A percentile compares a stretch with the other conserved stretches of the same genome.
Evolutionary conservation across 2,113 vertebrate genomes (phyloP).

Genomic region (Nannobrachium achirus): DNA sequence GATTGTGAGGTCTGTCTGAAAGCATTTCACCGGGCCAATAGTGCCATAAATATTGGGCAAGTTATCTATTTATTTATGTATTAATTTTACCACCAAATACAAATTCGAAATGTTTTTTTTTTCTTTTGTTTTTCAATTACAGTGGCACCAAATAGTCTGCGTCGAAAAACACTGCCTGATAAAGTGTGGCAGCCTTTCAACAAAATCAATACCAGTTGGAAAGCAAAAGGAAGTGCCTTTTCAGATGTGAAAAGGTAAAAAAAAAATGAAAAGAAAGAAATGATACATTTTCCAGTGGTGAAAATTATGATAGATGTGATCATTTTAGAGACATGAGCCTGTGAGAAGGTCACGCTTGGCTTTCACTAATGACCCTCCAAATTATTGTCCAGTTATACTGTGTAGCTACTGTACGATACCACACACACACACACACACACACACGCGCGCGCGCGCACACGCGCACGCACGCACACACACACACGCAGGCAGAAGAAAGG

Average conservation of each 20-base stretch:
- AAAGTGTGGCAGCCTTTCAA: not conserved
- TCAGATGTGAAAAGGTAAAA: conserved; percentile 2
- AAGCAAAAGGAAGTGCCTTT: conserved; percentile 7
- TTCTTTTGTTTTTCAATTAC: too few species aligned
- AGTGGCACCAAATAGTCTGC: too few species aligned
- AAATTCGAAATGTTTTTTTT: too few species aligned
- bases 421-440: conserved; percentile 13
- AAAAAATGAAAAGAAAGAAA: not conserved
- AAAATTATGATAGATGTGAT: conserved; percentile 51
- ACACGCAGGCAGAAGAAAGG: conserved; percentile 46
- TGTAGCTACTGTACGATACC: conserved; percentile 28
- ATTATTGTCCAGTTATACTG: not conserved
- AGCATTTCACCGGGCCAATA: too few species aligned
- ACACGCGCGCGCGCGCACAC: not conserved
- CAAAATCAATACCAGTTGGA: not conserved
- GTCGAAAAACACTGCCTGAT: too few species aligned
- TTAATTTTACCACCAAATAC: too few species aligned
- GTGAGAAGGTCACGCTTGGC: not conserved
- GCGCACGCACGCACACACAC: not conserved
- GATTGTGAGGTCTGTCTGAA: too few species aligned
- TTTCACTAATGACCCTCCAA: not conserved
- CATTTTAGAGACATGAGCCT: not conserved
- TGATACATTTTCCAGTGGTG: conserved; percentile 22
- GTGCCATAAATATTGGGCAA: too few species aligned
- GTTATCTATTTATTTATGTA: too few species aligned